Conservation (phyloP, 1,140 invertebrate species). For the Ostrea edulis region DNA sequence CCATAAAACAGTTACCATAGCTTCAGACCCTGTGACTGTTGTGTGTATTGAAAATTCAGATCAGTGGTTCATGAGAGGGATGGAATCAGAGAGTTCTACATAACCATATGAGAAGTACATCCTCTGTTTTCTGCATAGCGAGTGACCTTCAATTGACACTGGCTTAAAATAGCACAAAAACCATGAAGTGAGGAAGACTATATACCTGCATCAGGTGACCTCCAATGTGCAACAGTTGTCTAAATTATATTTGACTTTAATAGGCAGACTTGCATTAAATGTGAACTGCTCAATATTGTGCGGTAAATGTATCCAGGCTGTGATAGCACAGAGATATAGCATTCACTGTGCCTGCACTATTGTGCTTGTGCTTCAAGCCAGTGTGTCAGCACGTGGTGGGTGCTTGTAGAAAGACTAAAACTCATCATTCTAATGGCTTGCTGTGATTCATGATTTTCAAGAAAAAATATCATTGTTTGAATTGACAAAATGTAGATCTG, state of each 20-base stretch:
- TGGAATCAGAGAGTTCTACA: background rate
- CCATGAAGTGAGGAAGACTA: background rate
- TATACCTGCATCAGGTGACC: background rate
- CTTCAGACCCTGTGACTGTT: slow-evolving; percentile 26
- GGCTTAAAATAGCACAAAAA: background rate
- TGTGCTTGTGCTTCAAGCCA: slow-evolving; percentile 21
- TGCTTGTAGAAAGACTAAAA: background rate
- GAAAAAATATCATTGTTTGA: slow-evolving; percentile 8
- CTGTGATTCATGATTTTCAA: slow-evolving; percentile 15
- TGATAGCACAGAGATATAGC: slow-evolving; percentile 3
- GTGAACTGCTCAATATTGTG: slow-evolving; percentile 34
- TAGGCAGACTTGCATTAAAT: background rate
- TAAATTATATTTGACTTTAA: background rate
- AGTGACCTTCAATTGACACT: background rate
- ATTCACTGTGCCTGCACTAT: slow-evolving; percentile 18
- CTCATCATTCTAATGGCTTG: background rate
- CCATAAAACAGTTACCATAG: slow-evolving; percentile 26
- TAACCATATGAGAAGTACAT: background rate
- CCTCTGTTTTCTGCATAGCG: background rate
- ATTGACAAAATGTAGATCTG: slow-evolving; percentile 18
- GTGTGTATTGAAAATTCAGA: slow-evolving; percentile 35
- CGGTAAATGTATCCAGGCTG: background rate
- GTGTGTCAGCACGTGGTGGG: background rate
- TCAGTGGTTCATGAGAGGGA: slow-evolving; percentile 2
- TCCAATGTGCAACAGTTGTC: background rate